These are phyloP conservation scores for Glyptemys insculpta DNA, from an alignment of 2,797 vertebrate genomes.

Conservation along the genomic window DNA sequence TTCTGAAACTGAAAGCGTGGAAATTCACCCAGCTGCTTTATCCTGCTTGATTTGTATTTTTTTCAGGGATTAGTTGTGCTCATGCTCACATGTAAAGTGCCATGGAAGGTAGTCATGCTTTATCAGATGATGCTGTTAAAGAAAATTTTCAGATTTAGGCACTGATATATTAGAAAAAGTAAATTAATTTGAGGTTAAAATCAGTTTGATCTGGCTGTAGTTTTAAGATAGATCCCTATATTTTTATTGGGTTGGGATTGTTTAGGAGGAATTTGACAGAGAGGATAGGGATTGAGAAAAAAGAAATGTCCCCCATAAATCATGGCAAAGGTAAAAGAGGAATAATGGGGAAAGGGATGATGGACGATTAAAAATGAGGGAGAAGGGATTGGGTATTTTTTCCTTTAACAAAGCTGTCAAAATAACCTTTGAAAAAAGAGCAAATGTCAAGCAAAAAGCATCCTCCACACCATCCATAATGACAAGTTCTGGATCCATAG, in stretches of 20 bases:
- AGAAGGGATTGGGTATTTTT: neutral
- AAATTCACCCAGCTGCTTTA: neutral
- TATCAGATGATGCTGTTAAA: neutral
- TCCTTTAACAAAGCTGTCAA: neutral
- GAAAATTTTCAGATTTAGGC: neutral
- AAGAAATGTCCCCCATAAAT: neutral
- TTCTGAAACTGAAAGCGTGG: neutral
- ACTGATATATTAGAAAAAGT: neutral
- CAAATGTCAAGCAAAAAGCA: neutral
- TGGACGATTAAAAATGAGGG: neutral
- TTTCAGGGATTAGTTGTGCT: neutral
- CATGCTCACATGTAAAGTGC: neutral
- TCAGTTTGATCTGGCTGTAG: neutral
- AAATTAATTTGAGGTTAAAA: neutral
- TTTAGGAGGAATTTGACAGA: neutral
- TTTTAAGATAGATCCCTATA: neutral
- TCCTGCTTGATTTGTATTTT: neutral
- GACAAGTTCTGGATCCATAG: neutral
- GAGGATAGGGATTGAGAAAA: neutral
- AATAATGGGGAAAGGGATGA: neutral
- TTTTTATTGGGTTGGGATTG: neutral
- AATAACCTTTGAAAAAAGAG: neutral
- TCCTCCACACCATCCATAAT: neutral
- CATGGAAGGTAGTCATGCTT: neutral
- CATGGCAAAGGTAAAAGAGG: neutral